These are phyloP conservation scores for Coelopa pilipes DNA, from an alignment of 2,888 invertebrate species.

Conservation along the genomic window DNA sequence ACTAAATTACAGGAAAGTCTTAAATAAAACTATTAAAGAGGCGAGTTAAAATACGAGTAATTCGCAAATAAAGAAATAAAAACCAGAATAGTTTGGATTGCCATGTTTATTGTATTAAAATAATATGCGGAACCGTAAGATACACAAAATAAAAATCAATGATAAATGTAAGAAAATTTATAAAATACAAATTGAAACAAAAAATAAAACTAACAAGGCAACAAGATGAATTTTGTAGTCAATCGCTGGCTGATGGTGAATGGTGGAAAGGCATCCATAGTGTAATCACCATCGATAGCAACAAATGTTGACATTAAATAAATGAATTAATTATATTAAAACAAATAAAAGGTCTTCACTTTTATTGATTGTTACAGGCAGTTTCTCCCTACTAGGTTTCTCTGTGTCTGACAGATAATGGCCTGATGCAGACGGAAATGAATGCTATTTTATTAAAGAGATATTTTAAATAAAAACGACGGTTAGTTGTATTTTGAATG, in stretches of 20 bases:
- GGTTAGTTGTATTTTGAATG: slow-evolving; percentile 48
- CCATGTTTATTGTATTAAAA: slow-evolving; percentile 36
- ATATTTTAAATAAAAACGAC: background rate
- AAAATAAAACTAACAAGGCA: slow-evolving; percentile 17
- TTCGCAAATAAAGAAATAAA: slow-evolving; percentile 29
- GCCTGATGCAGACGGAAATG: background rate
- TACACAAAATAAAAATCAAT: slow-evolving; percentile 28
- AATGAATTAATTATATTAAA: slow-evolving; percentile 28
- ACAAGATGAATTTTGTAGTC: slow-evolving; percentile 28
- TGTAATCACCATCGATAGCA: slow-evolving; percentile 17
- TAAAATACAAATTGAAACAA: slow-evolving; percentile 14
- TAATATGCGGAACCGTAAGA: slow-evolving; percentile 30
- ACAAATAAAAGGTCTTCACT: background rate
- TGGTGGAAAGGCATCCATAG: background rate
- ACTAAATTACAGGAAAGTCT: slow-evolving; percentile 36
- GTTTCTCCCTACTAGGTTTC: background rate
- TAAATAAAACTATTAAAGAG: slow-evolving; percentile 6
- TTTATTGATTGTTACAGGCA: background rate
- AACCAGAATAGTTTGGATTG: slow-evolving; percentile 30
- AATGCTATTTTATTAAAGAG: background rate
- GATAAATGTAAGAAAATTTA: slow-evolving; percentile 11
- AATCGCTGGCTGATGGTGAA: slow-evolving; percentile 18
- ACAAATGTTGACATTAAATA: slow-evolving; percentile 30
- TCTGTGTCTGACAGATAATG: too few species aligned
- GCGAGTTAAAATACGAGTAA: slow-evolving; percentile 22